Percentiles rank a stretch among this genome's conserved stretches.
phyloP scores from a whole-genome alignment of 1,140 invertebrate genomes.

The Pogonus chalceus region DNA sequence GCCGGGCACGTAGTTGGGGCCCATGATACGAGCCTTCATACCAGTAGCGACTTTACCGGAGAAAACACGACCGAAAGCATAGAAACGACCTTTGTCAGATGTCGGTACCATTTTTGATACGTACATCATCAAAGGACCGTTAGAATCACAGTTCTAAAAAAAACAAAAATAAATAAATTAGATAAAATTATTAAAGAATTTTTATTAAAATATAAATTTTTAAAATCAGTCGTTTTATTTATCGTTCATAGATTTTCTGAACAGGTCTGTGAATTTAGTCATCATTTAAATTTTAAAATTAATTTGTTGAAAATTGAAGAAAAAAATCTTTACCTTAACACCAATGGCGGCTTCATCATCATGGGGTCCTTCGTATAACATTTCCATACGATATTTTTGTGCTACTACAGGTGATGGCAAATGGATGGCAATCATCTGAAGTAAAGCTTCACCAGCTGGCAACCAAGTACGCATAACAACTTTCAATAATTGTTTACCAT shows the following conservation, averaged over 20 bases:
- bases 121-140: constrained; percentile 99
- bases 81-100: constrained; percentile 98
- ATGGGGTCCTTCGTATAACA: constrained; percentile 95
- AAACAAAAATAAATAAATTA: constrained; percentile 15
- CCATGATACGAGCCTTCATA: constrained; percentile 95
- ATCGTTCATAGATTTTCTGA: constrained; percentile 37
- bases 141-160: constrained; percentile 82
- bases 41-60: constrained; percentile 92
- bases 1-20: constrained; percentile 93
- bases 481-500: constrained; percentile 84
- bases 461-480: constrained; percentile 98
- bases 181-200: not conserved
- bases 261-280: constrained; percentile 40
- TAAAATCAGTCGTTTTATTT: constrained; percentile 31
- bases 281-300: constrained; percentile 23
- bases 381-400: constrained; percentile 98
- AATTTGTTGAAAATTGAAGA: not conserved
- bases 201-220: constrained; percentile 9
- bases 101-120: constrained; percentile 99
- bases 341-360: constrained; percentile 94
- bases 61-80: constrained; percentile 99
- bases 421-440: constrained; percentile 99
- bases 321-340: constrained; percentile 50
- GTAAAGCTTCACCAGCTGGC: constrained; percentile 96
- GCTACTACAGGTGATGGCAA: constrained; percentile 97